Evolutionary conservation across 2,113 vertebrate genomes (phyloP).

Genomic region (Chitala chitala): DNA sequence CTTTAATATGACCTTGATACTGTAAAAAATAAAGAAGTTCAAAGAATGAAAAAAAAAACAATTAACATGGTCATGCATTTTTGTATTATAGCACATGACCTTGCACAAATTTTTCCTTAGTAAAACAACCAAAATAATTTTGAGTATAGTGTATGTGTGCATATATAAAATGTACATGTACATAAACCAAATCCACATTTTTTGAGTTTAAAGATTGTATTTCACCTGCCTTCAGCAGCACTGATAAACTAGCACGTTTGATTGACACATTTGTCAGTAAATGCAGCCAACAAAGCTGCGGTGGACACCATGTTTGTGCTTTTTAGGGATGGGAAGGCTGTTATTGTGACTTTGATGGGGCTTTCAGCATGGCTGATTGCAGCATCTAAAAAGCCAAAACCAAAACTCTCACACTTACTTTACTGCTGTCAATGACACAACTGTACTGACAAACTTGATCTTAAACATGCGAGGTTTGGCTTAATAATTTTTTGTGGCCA

Average conservation of each 20-base stretch:
- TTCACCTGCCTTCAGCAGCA: no score
- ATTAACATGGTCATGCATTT: no score
- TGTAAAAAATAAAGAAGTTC: no score
- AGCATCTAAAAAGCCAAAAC: not conserved
- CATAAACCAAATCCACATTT: no score
- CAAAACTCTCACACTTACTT: not conserved
- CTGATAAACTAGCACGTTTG: conserved; percentile 8
- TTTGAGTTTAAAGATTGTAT: no score
- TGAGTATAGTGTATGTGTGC: not conserved
- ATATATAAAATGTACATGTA: no score
- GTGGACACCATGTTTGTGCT: not conserved
- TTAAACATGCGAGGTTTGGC: not conserved
- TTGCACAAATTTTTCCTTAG: not conserved
- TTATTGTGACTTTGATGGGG: not conserved
- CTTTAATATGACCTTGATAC: no score
- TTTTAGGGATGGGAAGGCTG: not conserved
- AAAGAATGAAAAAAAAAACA: no score
- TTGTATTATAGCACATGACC: no score
- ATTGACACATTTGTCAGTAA: conserved; percentile 4
- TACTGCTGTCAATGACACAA: conserved; percentile 9
- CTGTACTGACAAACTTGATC: not conserved
- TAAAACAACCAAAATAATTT: not conserved
- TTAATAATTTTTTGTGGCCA: not conserved
- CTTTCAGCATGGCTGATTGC: conserved; percentile 6
- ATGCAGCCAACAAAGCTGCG: not conserved